A percentile compares a stretch with the other conserved stretches of the same genome.
Conservation (phyloP, 2,888 invertebrate species). For the Drosophila multiciliata region DNA sequence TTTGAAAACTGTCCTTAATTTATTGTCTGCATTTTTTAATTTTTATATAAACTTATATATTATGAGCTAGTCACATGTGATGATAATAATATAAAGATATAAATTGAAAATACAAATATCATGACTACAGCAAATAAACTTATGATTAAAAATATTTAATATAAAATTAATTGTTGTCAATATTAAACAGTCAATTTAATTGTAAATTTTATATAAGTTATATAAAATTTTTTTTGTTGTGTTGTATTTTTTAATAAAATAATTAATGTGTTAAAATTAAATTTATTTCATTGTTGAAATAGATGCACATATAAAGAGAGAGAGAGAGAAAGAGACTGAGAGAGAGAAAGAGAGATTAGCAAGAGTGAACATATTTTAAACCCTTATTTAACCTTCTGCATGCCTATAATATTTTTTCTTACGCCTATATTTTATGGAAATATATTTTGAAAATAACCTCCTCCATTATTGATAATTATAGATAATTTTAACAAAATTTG, state of each 20-base stretch:
- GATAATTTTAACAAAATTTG: constrained; percentile 6
- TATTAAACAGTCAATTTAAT: neutral
- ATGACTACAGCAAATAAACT: too few species aligned
- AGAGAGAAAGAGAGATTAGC: neutral
- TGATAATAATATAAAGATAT: neutral
- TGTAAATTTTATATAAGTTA: neutral
- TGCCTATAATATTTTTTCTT: neutral
- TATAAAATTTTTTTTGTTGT: neutral
- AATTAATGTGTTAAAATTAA: too few species aligned
- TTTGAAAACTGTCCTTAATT: neutral
- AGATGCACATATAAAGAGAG: too few species aligned
- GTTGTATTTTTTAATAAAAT: neutral
- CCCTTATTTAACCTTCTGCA: neutral
- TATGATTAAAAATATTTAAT: too few species aligned
- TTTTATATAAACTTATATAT: too few species aligned
- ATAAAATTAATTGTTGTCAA: neutral
- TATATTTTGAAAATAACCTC: neutral
- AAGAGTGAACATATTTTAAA: neutral
- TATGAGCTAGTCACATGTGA: neutral
- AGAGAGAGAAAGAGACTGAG: too few species aligned
- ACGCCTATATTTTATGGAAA: too few species aligned
- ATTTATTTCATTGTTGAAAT: too few species aligned
- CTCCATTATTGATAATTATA: neutral
- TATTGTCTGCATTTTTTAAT: neutral
- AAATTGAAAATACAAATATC: too few species aligned